Evolutionary conservation across 2,888 invertebrate genomes (phyloP), one percentile per base, ranked within the genome.

Genomic region (Mesoligia furuncula): DNA sequence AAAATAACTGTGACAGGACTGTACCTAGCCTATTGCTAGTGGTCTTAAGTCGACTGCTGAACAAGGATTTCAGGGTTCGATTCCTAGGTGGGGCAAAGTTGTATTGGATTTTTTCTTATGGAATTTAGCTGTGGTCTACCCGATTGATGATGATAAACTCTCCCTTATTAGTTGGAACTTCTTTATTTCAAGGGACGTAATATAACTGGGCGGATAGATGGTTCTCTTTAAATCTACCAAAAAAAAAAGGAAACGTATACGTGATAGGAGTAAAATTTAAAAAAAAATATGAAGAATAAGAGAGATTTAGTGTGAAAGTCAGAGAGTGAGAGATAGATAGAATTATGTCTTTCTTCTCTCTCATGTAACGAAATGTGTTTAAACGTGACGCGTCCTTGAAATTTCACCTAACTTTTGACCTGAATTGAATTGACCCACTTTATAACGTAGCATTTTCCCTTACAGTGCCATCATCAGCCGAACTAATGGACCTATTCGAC

Each of bases 401-500:
- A 45, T 45, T 45, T 45, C 45, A 5, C 5, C 45, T 11, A n/a
- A 57, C 24, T n/a, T n/a, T n/a, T 24, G 11, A 54, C 24, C 4
- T n/a, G n/a, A n/a, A n/a, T n/a, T n/a, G n/a, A 54, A 24, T 24
- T n/a, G 24, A 24, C 54, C 24, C 9, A 11, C 24, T 54, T 24
- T 9, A 24, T 24, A 57, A 68, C 36, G 13, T 36, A 17, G 15
- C 8, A 48, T 5, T 31, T 42, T 15, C n/a, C 11, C n/a, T 90
- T 87, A 5, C 86, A 96, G 96, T 93, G 45, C 95, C 94, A 36
- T 94, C 96, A 54, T 93, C 96, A 59, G 90, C 92, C 0, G 94
- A 96, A 73, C 69, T 96, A 11, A 93, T 92, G 0, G 96, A 96
- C 7, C 74, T 95, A 31, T 96, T 96, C 84, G 96, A 96, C 6